Evolutionary conservation across 2,797 vertebrate genomes (phyloP).

Genomic region (Gambelia wislizenii): DNA sequence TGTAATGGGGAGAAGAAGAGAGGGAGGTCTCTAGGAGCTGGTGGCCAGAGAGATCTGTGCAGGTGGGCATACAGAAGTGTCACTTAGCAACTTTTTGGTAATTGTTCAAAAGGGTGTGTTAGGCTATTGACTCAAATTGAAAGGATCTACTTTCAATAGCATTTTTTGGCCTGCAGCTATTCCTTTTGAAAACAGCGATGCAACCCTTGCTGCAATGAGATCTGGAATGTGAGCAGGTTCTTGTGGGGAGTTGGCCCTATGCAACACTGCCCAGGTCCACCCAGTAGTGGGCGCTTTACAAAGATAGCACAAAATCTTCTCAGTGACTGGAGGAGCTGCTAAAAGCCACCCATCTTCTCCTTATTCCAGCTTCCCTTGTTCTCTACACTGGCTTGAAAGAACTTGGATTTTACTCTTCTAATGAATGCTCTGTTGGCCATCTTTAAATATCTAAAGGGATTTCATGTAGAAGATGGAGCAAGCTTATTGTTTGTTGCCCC

Average conservation of each 20-base stretch:
- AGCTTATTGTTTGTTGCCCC: too few relatives aligned
- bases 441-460: too few relatives aligned
- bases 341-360: neutral
- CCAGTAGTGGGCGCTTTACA: neutral
- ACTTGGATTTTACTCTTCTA: neutral
- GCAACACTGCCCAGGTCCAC: neutral
- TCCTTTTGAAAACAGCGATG: neutral
- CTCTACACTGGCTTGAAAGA: neutral
- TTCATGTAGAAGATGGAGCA: too few relatives aligned
- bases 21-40: too few relatives aligned
- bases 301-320: neutral
- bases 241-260: neutral
- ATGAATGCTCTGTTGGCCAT: too few relatives aligned
- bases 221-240: neutral
- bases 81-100: too few relatives aligned
- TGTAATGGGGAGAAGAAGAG: neutral
- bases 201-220: too few relatives aligned
- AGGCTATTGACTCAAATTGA: too few relatives aligned
- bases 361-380: neutral
- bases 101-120: too few relatives aligned
- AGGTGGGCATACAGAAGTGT: too few relatives aligned
- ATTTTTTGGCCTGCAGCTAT: neutral
- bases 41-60: too few relatives aligned
- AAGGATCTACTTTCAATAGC: neutral
- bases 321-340: neutral